These are phyloP conservation scores for Belgica antarctica DNA, from an alignment of 2,888 invertebrate species.

Conservation along the genomic window DNA sequence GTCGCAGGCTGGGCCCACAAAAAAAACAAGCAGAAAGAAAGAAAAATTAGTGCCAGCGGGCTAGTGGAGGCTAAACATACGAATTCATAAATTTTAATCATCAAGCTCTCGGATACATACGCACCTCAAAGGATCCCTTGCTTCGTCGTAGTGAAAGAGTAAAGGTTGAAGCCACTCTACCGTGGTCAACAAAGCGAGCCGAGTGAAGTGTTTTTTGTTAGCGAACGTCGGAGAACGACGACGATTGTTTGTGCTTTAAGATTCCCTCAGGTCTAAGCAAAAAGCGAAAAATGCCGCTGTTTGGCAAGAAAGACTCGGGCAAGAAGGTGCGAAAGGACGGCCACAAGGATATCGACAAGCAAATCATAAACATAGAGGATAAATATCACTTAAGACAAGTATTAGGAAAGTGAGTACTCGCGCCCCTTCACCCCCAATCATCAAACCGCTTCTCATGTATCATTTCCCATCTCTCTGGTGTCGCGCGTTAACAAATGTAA, in stretches of 20 bases:
- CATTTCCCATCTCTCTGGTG: not conserved
- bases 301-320: slow-evolving; percentile 83
- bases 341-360: slow-evolving; percentile 70
- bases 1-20: not conserved
- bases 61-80: slow-evolving; percentile 3
- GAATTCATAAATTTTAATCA: not conserved
- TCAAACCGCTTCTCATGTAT: not conserved
- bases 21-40: too few species aligned
- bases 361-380: slow-evolving; percentile 76
- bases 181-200: not conserved
- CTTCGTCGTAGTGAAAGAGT: not conserved
- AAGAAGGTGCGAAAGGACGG: slow-evolving; percentile 82
- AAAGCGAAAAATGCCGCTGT: slow-evolving; percentile 73
- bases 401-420: slow-evolving; percentile 75
- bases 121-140: not conserved
- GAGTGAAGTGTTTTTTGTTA: not conserved
- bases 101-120: not conserved
- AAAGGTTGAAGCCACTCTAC: not conserved
- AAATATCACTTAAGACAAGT: slow-evolving; percentile 87
- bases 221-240: not conserved
- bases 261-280: not conserved
- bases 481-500: not conserved
- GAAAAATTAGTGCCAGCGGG: slow-evolving; percentile 5
- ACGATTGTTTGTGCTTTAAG: not conserved
- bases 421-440: not conserved